phyloP scores from a whole-genome alignment of 2,797 vertebrate genomes.

The Percopsis omiscomaycus region DNA sequence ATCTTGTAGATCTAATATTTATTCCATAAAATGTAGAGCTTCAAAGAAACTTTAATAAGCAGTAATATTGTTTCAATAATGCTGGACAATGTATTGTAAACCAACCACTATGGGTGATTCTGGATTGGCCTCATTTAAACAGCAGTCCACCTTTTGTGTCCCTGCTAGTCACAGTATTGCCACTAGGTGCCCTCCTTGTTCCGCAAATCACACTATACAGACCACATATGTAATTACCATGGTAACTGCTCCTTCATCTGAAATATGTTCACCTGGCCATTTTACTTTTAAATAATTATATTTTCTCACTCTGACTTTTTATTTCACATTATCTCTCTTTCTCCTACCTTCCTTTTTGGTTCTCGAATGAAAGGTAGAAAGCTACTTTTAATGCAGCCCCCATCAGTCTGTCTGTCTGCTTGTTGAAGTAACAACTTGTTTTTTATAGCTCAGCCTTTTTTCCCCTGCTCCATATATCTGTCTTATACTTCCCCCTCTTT shows the following conservation, averaged over 20 bases:
- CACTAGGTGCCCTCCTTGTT: constrained; percentile 54
- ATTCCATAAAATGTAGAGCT: no score
- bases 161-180: neutral
- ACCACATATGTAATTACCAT: neutral
- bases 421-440: no score
- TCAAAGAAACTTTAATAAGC: no score
- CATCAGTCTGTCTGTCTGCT: no score
- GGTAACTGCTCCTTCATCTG: neutral
- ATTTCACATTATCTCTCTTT: neutral
- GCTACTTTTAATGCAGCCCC: no score
- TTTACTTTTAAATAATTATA: neutral
- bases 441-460: no score
- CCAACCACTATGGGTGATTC: neutral
- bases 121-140: neutral
- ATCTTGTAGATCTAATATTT: no score
- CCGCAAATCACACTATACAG: constrained; percentile 14
- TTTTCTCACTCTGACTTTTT: neutral
- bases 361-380: neutral
- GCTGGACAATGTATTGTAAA: no score
- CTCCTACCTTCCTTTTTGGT: neutral
- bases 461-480: no score
- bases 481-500: no score
- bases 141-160: neutral
- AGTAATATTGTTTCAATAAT: no score
- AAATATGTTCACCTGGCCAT: neutral